Evolutionary conservation across 2,888 invertebrate genomes (phyloP).

Genomic region (Pollenia griseotomentosa): DNA sequence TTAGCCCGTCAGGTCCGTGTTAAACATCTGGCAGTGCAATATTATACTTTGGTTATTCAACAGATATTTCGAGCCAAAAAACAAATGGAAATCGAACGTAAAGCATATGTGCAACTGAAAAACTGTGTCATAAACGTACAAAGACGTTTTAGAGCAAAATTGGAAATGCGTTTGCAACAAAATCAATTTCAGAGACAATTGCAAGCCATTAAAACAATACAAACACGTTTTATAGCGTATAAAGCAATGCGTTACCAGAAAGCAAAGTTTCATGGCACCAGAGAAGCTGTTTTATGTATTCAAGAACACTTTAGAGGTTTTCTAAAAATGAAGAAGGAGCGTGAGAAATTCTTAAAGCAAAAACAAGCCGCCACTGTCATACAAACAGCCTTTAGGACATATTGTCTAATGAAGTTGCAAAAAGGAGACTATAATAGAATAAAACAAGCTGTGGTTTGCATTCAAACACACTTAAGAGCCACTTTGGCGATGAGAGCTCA

Average conservation of each 20-base stretch:
- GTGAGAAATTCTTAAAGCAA: constrained; percentile 66
- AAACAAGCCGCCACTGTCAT: constrained; percentile 72
- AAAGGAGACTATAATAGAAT: constrained; percentile 25
- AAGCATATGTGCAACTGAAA: constrained; percentile 75
- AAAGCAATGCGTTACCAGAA: constrained; percentile 79
- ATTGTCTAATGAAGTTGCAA: constrained; percentile 58
- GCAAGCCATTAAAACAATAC: constrained; percentile 80
- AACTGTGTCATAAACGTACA: constrained; percentile 80
- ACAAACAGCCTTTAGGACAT: constrained; percentile 52
- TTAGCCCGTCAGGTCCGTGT: constrained; percentile 77
- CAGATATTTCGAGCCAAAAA: constrained; percentile 78
- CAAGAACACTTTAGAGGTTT: constrained; percentile 82
- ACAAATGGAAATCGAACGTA: constrained; percentile 77
- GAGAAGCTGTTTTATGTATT: constrained; percentile 79
- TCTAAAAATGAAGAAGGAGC: constrained; percentile 74
- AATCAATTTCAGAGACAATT: constrained; percentile 77
- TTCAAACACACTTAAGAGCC: constrained; percentile 80
- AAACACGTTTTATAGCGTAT: constrained; percentile 78
- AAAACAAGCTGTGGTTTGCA: constrained; percentile 63
- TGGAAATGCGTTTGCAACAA: constrained; percentile 75
- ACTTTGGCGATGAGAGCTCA: constrained; percentile 79
- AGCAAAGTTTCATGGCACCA: constrained; percentile 79
- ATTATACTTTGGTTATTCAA: constrained; percentile 79
- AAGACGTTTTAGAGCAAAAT: constrained; percentile 79
- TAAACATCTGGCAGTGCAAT: constrained; percentile 77